Percentiles rank a stretch among this genome's conserved stretches.
Conservation (phyloP, 2,888 invertebrate genomes). For the Acanthosoma haemorrhoidale region DNA sequence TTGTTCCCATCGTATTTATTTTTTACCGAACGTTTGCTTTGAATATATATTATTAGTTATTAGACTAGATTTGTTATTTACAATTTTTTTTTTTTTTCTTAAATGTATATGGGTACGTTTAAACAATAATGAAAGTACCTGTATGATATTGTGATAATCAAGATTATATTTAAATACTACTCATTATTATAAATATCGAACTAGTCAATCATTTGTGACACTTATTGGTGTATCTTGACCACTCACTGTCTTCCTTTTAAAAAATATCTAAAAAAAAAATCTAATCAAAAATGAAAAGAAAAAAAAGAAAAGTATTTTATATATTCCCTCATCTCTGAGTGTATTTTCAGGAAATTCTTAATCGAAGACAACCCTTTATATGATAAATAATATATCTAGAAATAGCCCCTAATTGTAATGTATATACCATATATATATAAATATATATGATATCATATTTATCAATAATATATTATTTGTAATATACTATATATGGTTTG, state of each 20-base stretch:
- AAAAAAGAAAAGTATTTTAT: slow-evolving; percentile 23
- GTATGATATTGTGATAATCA: slow-evolving; percentile 33
- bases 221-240: slow-evolving; percentile 36
- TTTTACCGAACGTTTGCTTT: slow-evolving; percentile 13
- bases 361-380: slow-evolving; percentile 12
- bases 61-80: slow-evolving; percentile 24
- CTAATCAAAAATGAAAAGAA: slow-evolving; percentile 15
- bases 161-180: slow-evolving; percentile 31
- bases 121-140: slow-evolving; percentile 33
- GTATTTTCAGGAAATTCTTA: slow-evolving; percentile 28
- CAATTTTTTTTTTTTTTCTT: slow-evolving; percentile 32
- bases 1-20: slow-evolving; percentile 9
- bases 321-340: slow-evolving; percentile 26
- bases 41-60: slow-evolving; percentile 22
- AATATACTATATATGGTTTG: slow-evolving; percentile 30
- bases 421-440: slow-evolving; percentile 27
- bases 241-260: slow-evolving; percentile 38
- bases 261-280: slow-evolving; percentile 22
- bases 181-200: slow-evolving; percentile 28
- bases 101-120: slow-evolving; percentile 32
- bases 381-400: background rate
- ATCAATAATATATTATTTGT: slow-evolving; percentile 29
- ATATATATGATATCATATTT: slow-evolving; percentile 24
- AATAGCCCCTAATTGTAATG: slow-evolving; percentile 24
- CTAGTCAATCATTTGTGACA: slow-evolving; percentile 37